Evolutionary conservation across 2,113 vertebrate genomes (phyloP).

Genomic region (Aptenodytes forsteri): DNA sequence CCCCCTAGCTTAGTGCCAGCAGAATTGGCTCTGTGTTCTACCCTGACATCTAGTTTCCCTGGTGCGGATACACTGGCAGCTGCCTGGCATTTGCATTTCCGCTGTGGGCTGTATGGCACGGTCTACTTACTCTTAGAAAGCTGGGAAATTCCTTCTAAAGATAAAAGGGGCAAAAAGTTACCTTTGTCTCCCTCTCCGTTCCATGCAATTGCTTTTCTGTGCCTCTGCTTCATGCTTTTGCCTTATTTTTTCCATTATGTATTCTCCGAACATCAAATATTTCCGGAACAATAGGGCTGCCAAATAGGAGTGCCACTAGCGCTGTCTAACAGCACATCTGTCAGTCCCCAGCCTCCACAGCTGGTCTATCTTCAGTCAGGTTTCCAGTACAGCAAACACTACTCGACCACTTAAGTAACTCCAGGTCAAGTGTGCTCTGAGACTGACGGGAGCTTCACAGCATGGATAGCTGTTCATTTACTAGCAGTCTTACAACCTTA

Average conservation of each 20-base stretch:
- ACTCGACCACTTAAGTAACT: fast-evolving
- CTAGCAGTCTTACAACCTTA: not conserved
- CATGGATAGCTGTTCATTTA: not conserved
- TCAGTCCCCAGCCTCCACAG: not conserved
- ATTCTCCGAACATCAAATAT: not conserved
- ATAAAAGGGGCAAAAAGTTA: not conserved
- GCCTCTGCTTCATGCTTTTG: not conserved
- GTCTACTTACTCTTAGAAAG: not conserved
- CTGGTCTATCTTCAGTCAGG: not conserved
- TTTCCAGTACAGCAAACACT: not conserved
- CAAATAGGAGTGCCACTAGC: not conserved
- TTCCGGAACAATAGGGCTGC: not conserved
- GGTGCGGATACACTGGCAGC: not conserved
- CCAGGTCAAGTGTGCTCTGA: not conserved
- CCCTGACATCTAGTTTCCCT: not conserved
- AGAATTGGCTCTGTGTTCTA: not conserved
- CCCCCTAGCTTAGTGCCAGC: not conserved
- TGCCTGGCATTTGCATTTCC: not conserved
- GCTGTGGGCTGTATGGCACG: not conserved
- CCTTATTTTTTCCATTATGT: not conserved
- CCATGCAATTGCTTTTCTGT: not conserved
- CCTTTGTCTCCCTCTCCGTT: not conserved
- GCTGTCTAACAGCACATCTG: not conserved
- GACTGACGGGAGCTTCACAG: not conserved
- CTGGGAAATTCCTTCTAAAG: not conserved